phyloP scores from a whole-genome alignment of 2,888 invertebrate genomes.

The Acrocera orbiculus region DNA sequence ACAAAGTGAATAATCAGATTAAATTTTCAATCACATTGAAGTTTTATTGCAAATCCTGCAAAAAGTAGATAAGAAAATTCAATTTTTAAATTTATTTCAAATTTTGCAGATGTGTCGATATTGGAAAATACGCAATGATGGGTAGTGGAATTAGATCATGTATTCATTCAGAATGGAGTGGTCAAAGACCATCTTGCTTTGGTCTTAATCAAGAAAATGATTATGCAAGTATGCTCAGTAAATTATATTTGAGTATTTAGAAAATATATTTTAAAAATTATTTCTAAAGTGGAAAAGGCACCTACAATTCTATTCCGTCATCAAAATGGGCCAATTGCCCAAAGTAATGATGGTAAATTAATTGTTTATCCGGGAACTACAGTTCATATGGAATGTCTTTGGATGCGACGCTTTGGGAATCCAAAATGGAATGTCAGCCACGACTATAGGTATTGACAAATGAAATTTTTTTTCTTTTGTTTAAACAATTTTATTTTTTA shows the following conservation, averaged over 20 bases:
- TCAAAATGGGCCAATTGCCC: conserved; percentile 67
- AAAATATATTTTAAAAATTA: conserved; percentile 4
- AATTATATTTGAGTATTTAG: background rate
- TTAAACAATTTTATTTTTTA: conserved; percentile 4
- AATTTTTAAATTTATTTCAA: too few species aligned
- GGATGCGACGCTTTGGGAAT: conserved; percentile 70
- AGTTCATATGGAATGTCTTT: conserved; percentile 74
- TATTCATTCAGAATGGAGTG: conserved; percentile 65
- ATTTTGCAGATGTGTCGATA: conserved; percentile 53
- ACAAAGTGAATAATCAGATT: too few species aligned
- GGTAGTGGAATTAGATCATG: conserved; percentile 56
- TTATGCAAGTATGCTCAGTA: conserved; percentile 51
- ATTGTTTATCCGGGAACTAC: conserved; percentile 74
- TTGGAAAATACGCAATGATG: conserved; percentile 71
- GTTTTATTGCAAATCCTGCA: too few species aligned
- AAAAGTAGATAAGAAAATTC: too few species aligned
- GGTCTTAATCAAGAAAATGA: conserved; percentile 75
- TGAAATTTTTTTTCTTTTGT: conserved; percentile 4
- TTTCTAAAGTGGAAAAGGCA: conserved; percentile 55
- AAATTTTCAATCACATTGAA: too few species aligned
- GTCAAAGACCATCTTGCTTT: conserved; percentile 56
- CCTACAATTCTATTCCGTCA: conserved; percentile 71
- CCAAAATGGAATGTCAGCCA: conserved; percentile 69
- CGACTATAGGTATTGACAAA: conserved; percentile 36
- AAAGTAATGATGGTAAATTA: conserved; percentile 68